phyloP scores from a whole-genome alignment of 1,140 invertebrate genomes.

The Dendroctonus valens region DNA sequence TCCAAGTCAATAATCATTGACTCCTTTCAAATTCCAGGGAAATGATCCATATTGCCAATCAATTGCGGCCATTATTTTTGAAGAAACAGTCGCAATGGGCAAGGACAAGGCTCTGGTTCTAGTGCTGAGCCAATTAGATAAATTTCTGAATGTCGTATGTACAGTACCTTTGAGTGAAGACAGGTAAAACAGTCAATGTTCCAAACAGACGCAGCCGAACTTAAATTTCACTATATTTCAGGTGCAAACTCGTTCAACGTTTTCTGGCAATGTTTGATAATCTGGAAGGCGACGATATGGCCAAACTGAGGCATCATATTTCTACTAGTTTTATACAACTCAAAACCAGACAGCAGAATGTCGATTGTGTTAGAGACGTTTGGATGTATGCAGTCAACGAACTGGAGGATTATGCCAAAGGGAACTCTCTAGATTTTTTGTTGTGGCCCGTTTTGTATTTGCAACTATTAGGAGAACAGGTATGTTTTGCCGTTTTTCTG shows the following conservation, averaged over 20 bases:
- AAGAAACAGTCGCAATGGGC: constrained; percentile 9
- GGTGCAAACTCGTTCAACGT: too few relatives aligned
- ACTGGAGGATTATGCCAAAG: constrained; percentile 10
- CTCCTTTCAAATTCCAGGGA: constrained; percentile 1
- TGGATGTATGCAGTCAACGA: constrained; percentile 23
- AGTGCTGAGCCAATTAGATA: constrained; percentile 8
- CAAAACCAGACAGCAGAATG: constrained; percentile 18
- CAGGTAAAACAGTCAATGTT: constrained; percentile 3
- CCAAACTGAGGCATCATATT: too few relatives aligned
- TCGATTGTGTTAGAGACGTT: constrained; percentile 21
- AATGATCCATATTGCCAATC: constrained; percentile 19
- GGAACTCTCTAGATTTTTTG: constrained; percentile 28
- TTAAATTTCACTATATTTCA: too few relatives aligned
- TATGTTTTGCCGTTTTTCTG: constrained; percentile 16
- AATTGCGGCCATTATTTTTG: constrained; percentile 16
- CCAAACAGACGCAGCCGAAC: too few relatives aligned
- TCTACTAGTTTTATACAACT: not conserved
- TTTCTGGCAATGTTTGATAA: too few relatives aligned
- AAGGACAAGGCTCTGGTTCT: not conserved
- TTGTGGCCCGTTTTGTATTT: constrained; percentile 30
- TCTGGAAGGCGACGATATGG: too few relatives aligned
- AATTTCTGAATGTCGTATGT: constrained; percentile 19
- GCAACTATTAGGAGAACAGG: constrained; percentile 23
- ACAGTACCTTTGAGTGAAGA: constrained; percentile 26
- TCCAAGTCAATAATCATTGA: not conserved